Evolutionary conservation across 2,888 invertebrate genomes (phyloP), one percentile per base, ranked within the genome.

Genomic region (Philereme vetulata): DNA sequence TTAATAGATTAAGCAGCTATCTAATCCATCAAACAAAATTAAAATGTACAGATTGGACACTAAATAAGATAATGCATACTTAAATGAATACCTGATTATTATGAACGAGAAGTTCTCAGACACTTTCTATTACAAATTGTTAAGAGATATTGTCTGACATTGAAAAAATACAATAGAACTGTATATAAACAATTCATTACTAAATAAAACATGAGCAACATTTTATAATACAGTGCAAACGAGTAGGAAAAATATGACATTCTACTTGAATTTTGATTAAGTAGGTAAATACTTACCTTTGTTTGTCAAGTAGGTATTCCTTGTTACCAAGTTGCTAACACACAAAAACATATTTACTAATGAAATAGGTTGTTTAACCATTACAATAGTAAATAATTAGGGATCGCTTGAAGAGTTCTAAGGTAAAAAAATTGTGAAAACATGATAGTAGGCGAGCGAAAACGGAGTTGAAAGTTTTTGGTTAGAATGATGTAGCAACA

Each of bases 401-500:
- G 10, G 42, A 10, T 47, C 38, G 35, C 10, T 36, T 10, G 3
- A 33, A 9, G 10, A 6, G 36, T 48, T 11, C 36, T 10, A 49
- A 36, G 35, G 48, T 11, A 36, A 48, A 38, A 21, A 21, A 44
- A 44, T 21, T 21, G 21, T 11, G 21, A 44, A 48, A 50, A 58
- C 54, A 49, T 38, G 21, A 51, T 7, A 10, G 21, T 1, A 44
- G 5, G 38, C 38, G 44, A 44, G 21, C 7, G 11, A 7, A 42
- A 57, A 44, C 10, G 32, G 1, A 35, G n/a, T 56, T 5, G 49
- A 51, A 51, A 51, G 54, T 57, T 56, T 52, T 11, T 76, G 90
- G 90, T 90, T 90, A 90, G 67, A 79, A 80, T 90, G 90, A 90
- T 83, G 66, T 61, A 64, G 88, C 88, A 86, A 65, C 10, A 65